Base-by-base conservation (phyloP, 23 tunicate species). In the Botrylloides violaceus region DNA sequence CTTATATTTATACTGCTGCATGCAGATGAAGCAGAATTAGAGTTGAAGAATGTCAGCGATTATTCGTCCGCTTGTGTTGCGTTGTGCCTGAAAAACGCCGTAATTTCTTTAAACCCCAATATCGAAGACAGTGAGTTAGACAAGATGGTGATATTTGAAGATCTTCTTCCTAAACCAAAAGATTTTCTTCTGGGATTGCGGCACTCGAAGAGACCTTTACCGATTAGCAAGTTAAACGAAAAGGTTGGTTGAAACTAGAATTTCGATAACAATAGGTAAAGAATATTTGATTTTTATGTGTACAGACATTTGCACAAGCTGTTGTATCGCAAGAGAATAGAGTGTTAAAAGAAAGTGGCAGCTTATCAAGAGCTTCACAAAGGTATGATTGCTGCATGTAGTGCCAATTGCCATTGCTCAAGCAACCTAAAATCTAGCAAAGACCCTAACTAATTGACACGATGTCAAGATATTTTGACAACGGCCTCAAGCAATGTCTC, bases 61-160 rank as follows among this genome's bases (percentile, higher is more conserved):
- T 85, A 79, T 66, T 70, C 94, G 21, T 73, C 84, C 23, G 75
- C 73, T 2, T 70, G 79, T 22, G 94, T 85, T 19, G 70, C 94
- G 2, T 22, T 73, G 37, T 49, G 71, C 19, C 15, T 82, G 49
- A 82, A 82, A 68, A 68, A 68, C 3, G 88, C 81, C 19, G 58
- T 64, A 31, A 25, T 58, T 15, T 15, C 88, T 2, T 27, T 82
- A 62, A 58, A 23, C 29, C 56, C 66, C 2, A 59, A 58, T 36
- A 32, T 66, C 62, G 36, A 18, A 24, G 34, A 68, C 35, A 47
- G 32, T 21, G 56, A 76, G 21, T 29, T 82, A 30, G 75, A 82
- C 60, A 29, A 71, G 7, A 72, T 68, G 74, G 0, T 1, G 9
- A 25, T 68, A 5, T 68, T 68, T 28, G 58, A 68, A 26, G 58